Conservation (phyloP, 2,113 vertebrate genomes). For the Crotalus helleri region DNA sequence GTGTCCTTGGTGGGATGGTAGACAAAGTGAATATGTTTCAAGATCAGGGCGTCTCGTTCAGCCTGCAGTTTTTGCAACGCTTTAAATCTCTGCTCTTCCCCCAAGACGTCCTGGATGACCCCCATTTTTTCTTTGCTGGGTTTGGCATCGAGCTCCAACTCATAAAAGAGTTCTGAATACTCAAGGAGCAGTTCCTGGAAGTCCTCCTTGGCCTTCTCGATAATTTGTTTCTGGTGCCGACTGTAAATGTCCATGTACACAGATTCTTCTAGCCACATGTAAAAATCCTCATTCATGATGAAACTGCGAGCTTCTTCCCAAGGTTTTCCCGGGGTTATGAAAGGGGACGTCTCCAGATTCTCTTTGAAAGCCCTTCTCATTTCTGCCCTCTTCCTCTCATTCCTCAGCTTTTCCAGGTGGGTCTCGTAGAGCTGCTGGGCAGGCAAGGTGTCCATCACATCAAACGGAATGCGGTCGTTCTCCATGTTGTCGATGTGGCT, state of each 20-base stretch:
- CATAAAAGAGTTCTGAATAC: constrained; percentile 96
- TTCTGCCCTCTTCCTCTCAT: constrained; percentile 83
- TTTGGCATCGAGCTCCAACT: constrained; percentile 94
- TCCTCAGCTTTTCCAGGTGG: constrained; percentile 86
- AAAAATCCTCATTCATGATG: constrained; percentile 96
- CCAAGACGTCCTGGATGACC: constrained; percentile 91
- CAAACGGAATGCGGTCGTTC: constrained; percentile 88
- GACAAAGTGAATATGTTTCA: constrained; percentile 99
- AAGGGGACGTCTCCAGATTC: constrained; percentile 84
- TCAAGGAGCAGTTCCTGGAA: constrained; percentile 96
- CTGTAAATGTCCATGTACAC: constrained; percentile 93
- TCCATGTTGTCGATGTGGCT: constrained; percentile 84
- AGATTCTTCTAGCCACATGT: constrained; percentile 88
- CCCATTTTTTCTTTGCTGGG: constrained; percentile 99
- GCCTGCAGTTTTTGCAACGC: constrained; percentile 93
- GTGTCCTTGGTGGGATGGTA: constrained; percentile 97
- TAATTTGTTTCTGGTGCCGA: constrained; percentile 93
- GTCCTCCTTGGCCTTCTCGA: constrained; percentile 93
- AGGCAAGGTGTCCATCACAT: constrained; percentile 83
- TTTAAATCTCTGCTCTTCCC: constrained; percentile 92
- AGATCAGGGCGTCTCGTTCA: constrained; percentile 89
- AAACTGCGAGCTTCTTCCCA: constrained; percentile 97
- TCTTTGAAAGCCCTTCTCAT: constrained; percentile 88
- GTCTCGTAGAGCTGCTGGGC: constrained; percentile 81
- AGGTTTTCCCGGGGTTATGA: constrained; percentile 91